These are phyloP conservation scores for Zapus hudsonius DNA, from an alignment of 2,113 vertebrate genomes.

Conservation along the genomic window DNA sequence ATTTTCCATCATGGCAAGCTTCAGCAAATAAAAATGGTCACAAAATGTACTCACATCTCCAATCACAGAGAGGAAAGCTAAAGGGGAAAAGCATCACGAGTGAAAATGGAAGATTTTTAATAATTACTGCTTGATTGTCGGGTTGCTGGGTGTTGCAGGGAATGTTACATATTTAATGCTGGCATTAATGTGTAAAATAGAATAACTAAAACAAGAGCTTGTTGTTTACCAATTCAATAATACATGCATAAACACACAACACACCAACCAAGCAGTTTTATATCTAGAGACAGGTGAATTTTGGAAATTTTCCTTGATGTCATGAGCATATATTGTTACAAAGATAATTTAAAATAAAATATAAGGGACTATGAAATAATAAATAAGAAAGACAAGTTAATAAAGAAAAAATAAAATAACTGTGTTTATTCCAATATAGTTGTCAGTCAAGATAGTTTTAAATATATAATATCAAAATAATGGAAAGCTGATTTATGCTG, in stretches of 20 bases:
- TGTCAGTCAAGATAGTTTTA: background rate
- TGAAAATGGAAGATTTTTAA: background rate
- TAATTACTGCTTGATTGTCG: background rate
- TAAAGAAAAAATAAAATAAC: background rate
- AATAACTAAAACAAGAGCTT: too few relatives aligned
- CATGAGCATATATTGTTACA: background rate
- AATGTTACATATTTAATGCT: background rate
- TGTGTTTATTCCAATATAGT: background rate
- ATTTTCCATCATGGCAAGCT: background rate
- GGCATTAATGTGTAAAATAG: background rate
- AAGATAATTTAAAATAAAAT: background rate
- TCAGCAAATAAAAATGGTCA: background rate
- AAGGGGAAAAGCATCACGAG: background rate
- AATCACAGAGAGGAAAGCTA: background rate
- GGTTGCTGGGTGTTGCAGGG: background rate
- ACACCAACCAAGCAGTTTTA: background rate
- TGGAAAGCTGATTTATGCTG: background rate
- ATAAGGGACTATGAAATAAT: background rate
- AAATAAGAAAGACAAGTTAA: background rate
- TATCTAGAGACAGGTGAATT: background rate
- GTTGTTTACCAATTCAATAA: too few relatives aligned
- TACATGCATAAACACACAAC: background rate
- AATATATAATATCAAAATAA: background rate
- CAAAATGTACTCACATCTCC: background rate
- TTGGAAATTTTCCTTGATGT: background rate